phyloP scores from a whole-genome alignment of 2,797 vertebrate species.

The Lepus townsendii region DNA sequence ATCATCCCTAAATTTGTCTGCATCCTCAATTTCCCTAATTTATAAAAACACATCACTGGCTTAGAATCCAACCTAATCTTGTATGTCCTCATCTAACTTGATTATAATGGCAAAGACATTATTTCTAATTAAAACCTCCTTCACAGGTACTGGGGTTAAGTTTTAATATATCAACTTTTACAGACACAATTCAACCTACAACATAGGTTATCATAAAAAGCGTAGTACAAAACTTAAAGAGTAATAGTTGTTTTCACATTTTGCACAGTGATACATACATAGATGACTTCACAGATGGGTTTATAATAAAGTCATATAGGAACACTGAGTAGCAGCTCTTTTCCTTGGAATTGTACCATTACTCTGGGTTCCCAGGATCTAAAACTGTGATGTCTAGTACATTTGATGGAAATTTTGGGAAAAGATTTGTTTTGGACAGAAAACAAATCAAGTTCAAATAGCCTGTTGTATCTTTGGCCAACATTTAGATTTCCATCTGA shows the following conservation, averaged over 20 bases:
- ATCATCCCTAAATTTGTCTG: background rate
- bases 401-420: background rate
- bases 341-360: background rate
- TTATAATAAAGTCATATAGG: background rate
- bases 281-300: background rate
- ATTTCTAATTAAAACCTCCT: background rate
- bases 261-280: background rate
- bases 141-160: background rate
- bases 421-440: background rate
- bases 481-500: no score
- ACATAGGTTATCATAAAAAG: background rate
- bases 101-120: background rate
- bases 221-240: background rate
- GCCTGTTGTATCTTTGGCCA: background rate
- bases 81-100: background rate
- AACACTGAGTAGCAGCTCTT: background rate
- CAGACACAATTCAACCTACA: background rate
- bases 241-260: background rate
- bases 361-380: background rate
- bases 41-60: background rate
- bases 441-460: background rate
- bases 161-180: background rate
- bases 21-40: background rate
- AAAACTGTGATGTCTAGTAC: background rate
- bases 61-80: background rate